Evolutionary conservation across 1,140 invertebrate genomes (phyloP), one percentile per base, ranked within the genome.

Genomic region (Halyomorpha halys): DNA sequence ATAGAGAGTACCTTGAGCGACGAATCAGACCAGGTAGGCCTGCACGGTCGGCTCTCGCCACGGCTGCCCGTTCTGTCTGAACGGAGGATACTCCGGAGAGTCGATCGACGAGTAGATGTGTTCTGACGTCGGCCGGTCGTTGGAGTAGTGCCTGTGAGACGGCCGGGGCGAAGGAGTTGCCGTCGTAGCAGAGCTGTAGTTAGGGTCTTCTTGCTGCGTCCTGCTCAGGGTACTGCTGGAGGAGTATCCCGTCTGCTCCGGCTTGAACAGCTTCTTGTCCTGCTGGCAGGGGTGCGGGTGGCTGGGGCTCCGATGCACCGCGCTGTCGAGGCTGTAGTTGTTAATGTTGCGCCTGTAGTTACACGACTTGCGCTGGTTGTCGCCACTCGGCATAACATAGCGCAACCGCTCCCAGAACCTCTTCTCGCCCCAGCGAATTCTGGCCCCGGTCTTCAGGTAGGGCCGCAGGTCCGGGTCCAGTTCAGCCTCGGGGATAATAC

Each of bases 381-480:
- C 82, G 63, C 80, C 78, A 68, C 83, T 73, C 72, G 92, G 91
- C 83, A 97, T 87, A 67, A 89, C 87, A 76, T 90, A 95, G 66
- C 86, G 82, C 44, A 96, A 77, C 70, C 91, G 85, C 73, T 94
- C 90, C 91, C 91, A 94, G 76, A 96, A 96, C 71, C 87, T 81
- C 69, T 87, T 89, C 71, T 94, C 90, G 67, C 87, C 89, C 88
- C 90, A 94, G 67, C 84, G 80, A n/a, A 96, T 76, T 49, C 87
- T 81, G 11, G 86, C 82, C 69, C 85, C 84, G 8, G 90, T 91
- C 72, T 93, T 90, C 11, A 96, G 77, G 72, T 94, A 96, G 0
- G 90, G 84, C 69, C 89, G 80, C 39, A 96, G 77, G 73, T 96
- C 92, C 4, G 87, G 86, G 71, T 95, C 92, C 45, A 89, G 79